Evolutionary conservation across 2,113 vertebrate species (phyloP).

Genomic region (Raja brachyura): DNA sequence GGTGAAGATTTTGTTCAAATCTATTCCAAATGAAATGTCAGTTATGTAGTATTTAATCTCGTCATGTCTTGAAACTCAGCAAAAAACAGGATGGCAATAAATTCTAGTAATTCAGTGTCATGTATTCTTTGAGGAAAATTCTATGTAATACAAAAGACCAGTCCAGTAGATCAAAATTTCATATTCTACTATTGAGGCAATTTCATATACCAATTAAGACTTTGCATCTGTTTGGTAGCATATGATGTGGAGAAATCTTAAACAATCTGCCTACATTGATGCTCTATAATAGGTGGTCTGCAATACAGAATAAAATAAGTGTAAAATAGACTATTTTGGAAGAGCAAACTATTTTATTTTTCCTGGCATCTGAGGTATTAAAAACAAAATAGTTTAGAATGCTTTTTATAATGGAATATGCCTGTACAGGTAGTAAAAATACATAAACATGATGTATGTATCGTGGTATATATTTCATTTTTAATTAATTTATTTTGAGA

Average conservation of each 20-base stretch:
- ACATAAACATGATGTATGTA: not conserved
- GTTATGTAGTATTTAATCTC: not conserved
- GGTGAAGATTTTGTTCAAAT: not conserved
- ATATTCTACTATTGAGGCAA: not conserved
- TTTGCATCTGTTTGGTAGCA: not conserved
- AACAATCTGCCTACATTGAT: not conserved
- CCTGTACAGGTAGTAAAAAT: not conserved
- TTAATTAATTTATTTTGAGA: constrained; percentile 1
- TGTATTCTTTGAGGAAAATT: not conserved
- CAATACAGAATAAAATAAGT: not conserved
- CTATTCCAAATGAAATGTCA: not conserved
- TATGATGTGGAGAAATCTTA: not conserved
- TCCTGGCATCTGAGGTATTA: not conserved
- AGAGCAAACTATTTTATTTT: not conserved
- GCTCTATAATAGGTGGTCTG: not conserved
- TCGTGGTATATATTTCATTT: not conserved
- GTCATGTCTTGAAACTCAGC: not conserved
- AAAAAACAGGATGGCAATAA: not conserved
- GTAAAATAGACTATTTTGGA: not conserved
- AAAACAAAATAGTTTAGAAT: not conserved
- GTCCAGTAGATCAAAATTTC: not conserved
- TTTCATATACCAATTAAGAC: not conserved
- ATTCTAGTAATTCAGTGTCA: not conserved
- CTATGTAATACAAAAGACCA: not conserved
- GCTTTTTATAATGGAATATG: not conserved